Percentiles rank a stretch among this genome's conserved stretches.
phyloP scores from a whole-genome alignment of 2,888 invertebrate species.

The Anorthoa munda region DNA sequence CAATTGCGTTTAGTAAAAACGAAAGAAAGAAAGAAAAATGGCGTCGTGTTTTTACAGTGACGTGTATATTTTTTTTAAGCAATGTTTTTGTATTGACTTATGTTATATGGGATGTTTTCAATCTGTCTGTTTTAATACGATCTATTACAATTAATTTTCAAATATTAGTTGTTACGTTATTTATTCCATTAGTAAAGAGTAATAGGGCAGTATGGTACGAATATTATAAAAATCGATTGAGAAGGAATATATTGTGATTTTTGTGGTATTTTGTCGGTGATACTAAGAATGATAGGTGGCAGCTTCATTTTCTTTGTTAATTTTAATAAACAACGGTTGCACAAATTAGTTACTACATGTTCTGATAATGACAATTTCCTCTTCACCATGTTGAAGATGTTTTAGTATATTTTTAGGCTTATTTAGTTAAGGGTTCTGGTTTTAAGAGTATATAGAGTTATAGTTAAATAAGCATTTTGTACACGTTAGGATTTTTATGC shows the following conservation, averaged over 20 bases:
- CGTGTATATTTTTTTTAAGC: constrained; percentile 24
- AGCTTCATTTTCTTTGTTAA: no score
- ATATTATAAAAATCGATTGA: constrained; percentile 22
- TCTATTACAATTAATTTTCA: constrained; percentile 5
- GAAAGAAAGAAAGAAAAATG: constrained; percentile 24
- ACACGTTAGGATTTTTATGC: no score
- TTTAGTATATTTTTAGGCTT: no score
- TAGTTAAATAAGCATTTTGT: no score
- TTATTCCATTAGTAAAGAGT: constrained; percentile 31
- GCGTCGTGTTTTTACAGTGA: constrained; percentile 3
- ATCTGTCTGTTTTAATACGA: neutral
- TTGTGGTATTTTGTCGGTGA: neutral
- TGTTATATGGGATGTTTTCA: constrained; percentile 34
- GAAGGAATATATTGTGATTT: constrained; percentile 4
- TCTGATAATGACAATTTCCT: no score
- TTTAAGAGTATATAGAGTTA: no score
- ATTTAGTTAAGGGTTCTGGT: no score
- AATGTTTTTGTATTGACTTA: constrained; percentile 22
- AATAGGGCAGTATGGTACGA: constrained; percentile 31
- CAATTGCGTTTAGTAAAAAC: neutral
- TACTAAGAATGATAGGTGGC: no score
- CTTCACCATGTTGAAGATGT: no score
- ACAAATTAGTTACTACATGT: no score
- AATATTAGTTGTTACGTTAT: constrained; percentile 25
- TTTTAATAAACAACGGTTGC: no score